phyloP scores from a whole-genome alignment of 2,888 invertebrate genomes.

The Octonoba sinensis region DNA sequence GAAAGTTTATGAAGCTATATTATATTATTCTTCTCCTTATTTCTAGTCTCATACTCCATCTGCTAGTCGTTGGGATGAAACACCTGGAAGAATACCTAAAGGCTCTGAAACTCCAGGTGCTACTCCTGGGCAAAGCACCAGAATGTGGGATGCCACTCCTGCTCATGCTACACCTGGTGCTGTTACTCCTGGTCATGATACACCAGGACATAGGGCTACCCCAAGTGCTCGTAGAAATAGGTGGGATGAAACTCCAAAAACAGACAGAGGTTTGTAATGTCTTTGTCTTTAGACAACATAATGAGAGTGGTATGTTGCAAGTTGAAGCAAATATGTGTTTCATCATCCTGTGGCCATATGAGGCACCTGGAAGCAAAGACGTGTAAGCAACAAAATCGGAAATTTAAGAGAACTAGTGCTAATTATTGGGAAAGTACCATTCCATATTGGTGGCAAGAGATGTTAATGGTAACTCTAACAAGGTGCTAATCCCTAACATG shows the following conservation, averaged over 20 bases:
- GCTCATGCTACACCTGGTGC: slow-evolving; percentile 89
- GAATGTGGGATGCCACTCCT: slow-evolving; percentile 97
- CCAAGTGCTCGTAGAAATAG: slow-evolving; percentile 87
- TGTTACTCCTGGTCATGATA: slow-evolving; percentile 86
- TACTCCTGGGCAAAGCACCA: slow-evolving; percentile 88
- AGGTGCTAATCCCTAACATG: no score
- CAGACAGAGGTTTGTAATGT: slow-evolving; percentile 81
- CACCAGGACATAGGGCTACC: slow-evolving; percentile 78
- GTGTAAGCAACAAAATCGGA: no score
- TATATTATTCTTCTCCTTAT: background rate
- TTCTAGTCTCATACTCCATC: slow-evolving; percentile 77
- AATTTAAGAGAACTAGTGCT: no score
- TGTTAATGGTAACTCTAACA: no score
- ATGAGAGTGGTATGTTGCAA: background rate
- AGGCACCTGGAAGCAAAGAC: no score
- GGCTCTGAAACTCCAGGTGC: slow-evolving; percentile 80
- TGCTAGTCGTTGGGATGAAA: slow-evolving; percentile 92
- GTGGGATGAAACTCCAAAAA: slow-evolving; percentile 99
- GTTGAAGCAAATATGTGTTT: background rate
- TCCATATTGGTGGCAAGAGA: no score
- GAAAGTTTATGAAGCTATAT: background rate
- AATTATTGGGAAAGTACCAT: no score
- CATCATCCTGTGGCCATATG: background rate
- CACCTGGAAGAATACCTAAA: slow-evolving; percentile 79
- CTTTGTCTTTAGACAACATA: background rate